Base-by-base conservation (phyloP, 1,140 invertebrate genomes). In the Magallana gigas region DNA sequence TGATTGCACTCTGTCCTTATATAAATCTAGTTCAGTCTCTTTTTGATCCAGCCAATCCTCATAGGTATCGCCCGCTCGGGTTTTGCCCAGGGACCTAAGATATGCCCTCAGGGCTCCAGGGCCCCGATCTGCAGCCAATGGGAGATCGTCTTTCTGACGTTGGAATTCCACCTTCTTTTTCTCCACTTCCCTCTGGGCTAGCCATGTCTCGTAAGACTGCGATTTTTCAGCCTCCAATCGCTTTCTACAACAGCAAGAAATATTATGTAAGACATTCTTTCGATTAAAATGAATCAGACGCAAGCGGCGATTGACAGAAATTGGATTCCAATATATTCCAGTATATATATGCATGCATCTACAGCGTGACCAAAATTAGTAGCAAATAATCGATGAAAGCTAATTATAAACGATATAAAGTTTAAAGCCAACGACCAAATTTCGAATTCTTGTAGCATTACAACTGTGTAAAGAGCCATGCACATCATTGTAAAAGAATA, bases 31-130 rank as follows among this genome's bases (percentile, higher is more conserved):
- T 71, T 93, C 90, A 29, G 84, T 85, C 83, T 92, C 92, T 71
- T 93, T 93, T n/a, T 90, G 85, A 57, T 90, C 86, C 68, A 93
- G 84, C 92, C 92, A 93, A 62, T 93, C 91, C 56, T 92, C 90
- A 71, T 91, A 93, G 0, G 86, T 86, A 29, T 90, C 89, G 8
- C 91, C 92, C 1, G 89, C 85, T 23, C 88, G 90, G 29, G 90
- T 90, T 16, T 90, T 90, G 14, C 90, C 92, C 5, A 93, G 85
- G 16, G 90, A 90, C 16, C 91, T 29, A 2, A 93, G 90, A 57
- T 93, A 93, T 0, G 84, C n/a, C 58, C 92, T 88, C 36, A 93
- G 76, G 14, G 91, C 91, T 36, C 92, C 90, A n/a, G 80, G 86
- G 57, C 80, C 87, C 16, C 68, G 87, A 58, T 87, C 64, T 11